phyloP scores from a whole-genome alignment of 2,113 vertebrate species.

The Scomber scombrus region DNA sequence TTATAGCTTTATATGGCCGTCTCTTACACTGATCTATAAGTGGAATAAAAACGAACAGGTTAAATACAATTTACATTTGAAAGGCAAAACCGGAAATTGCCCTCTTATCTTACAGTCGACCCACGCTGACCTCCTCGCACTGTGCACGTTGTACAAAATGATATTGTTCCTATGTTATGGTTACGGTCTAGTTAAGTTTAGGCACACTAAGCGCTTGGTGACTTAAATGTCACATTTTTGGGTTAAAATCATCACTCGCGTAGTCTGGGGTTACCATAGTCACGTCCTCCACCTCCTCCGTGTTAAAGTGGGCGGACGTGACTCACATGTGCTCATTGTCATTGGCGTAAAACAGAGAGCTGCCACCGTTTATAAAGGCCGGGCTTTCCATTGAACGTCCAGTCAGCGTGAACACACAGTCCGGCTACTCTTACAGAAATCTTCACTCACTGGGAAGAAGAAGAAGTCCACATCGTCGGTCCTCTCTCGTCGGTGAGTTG shows the following conservation, averaged over 20 bases:
- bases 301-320: slow-evolving; percentile 43
- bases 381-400: background rate
- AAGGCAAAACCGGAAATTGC: background rate
- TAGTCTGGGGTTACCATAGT: too few relatives aligned
- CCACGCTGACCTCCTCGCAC: background rate
- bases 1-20: too few relatives aligned
- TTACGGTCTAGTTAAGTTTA: too few relatives aligned
- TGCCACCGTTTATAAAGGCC: slow-evolving; percentile 28
- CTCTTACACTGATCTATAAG: background rate
- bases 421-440: rapidly evolving
- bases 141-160: too few relatives aligned
- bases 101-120: background rate
- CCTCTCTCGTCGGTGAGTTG: slow-evolving; percentile 56
- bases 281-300: background rate
- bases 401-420: background rate
- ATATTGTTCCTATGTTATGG: background rate
- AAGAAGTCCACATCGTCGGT: background rate
- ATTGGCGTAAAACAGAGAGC: slow-evolving; percentile 49
- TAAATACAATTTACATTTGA: background rate
- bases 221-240: too few relatives aligned
- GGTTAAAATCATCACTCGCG: too few relatives aligned
- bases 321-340: slow-evolving; percentile 6
- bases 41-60: rapidly evolving
- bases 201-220: too few relatives aligned
- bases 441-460: background rate